Evolutionary conservation across 1,140 invertebrate genomes (phyloP), one percentile per base, ranked within the genome.

Genomic region (Idris sp.): DNA sequence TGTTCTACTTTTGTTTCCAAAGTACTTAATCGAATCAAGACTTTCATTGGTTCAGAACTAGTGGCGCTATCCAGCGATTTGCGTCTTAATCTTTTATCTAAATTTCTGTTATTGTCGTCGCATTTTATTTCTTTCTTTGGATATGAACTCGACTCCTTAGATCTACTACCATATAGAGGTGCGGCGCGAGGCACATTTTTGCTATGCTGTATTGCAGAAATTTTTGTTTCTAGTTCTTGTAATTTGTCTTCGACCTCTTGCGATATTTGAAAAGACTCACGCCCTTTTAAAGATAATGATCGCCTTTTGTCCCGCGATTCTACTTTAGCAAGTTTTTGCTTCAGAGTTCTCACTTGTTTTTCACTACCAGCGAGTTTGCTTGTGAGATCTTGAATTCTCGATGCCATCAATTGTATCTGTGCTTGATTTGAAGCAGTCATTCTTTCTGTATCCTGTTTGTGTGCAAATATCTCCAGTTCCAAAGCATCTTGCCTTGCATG

Each of bases 201-300:
- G 2, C 82, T 81, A 2, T 87, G 87, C 77, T 94, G 92, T 15
- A 94, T 84, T 18, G 90, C 87, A 44, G 89, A 88, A 2, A 95
- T 92, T 85, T 94, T 94, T 38, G 90, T 91, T 85, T 96, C 94
- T 44, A 96, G 83, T 79, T 96, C 93, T 5, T 89, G 88, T 9
- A 96, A 85, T 81, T 96, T 96, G 16, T 93, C 91, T 81, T 96
- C 94, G 9, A 96, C 89, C 84, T 96, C 94, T 84, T 94, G 94
- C 3, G 92, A 91, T 41, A 95, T 90, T 4, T 92, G 91, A 65
- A 95, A 91, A 9, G 93, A 93, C 81, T 96, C 94, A 19, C 89
- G 84, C 16, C 93, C 93, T 85, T 96, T 96, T 14, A 96, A 82
- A 1, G 93, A 95, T 15, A 95, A 88, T 18, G 94, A 95, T 43